phyloP scores from a whole-genome alignment of 2,113 vertebrate species.

The Lanius ludovicianus region DNA sequence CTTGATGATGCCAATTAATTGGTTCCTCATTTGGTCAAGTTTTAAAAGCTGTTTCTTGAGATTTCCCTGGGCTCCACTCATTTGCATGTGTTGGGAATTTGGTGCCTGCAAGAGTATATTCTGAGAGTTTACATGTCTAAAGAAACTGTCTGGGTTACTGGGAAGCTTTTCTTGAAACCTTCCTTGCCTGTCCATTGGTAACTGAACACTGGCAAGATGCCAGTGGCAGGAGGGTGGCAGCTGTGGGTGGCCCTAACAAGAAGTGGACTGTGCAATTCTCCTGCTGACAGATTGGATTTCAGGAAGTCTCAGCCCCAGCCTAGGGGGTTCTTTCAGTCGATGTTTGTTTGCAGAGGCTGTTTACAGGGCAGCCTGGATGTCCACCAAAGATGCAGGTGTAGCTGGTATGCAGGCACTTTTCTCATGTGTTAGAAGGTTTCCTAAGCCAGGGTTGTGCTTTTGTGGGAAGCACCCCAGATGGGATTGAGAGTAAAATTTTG shows the following conservation, averaged over 20 bases:
- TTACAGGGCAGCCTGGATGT: neutral
- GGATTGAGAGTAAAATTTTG: neutral
- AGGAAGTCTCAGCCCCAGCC: neutral
- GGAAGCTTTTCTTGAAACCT: slow-evolving; percentile 33
- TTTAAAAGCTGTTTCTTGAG: neutral
- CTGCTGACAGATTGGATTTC: neutral
- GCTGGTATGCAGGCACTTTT: neutral
- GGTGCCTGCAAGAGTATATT: neutral
- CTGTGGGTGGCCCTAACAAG: neutral
- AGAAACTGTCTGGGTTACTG: slow-evolving; percentile 37
- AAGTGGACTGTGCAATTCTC: neutral
- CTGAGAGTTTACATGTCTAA: neutral
- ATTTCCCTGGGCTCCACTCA: fast-evolving
- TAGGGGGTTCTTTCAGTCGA: fast-evolving
- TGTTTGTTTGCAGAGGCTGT: neutral
- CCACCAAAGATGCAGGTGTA: neutral
- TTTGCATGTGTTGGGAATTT: fast-evolving
- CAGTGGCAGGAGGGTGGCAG: neutral
- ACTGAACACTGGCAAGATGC: neutral
- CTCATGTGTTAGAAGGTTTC: neutral
- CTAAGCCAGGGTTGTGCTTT: neutral
- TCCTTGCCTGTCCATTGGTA: neutral
- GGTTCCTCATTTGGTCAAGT: neutral
- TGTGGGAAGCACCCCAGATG: neutral
- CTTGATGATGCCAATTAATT: neutral